A percentile compares a stretch with the other conserved stretches of the same genome.
Conservation (phyloP, 2,113 vertebrate genomes). For the Aleadryas rufinucha region DNA sequence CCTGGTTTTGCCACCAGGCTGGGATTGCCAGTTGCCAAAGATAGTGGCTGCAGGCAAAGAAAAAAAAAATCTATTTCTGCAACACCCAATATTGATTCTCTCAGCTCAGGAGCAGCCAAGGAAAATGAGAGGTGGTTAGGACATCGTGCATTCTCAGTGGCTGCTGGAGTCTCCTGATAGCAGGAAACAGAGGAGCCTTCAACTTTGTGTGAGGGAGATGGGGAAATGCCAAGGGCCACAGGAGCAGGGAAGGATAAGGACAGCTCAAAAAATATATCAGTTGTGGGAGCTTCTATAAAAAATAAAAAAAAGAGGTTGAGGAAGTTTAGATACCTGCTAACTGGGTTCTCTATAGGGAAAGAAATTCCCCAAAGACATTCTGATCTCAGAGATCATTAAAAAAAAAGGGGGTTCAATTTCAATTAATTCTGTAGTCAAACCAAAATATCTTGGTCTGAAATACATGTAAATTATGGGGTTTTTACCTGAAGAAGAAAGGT, state of each 20-base stretch:
- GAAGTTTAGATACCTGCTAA: background rate
- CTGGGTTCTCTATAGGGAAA: background rate
- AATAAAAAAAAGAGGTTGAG: background rate
- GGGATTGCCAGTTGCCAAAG: background rate
- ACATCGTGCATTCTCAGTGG: background rate
- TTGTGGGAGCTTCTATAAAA: background rate
- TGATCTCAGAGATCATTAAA: background rate
- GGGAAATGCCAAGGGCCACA: background rate
- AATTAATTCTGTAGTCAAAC: background rate
- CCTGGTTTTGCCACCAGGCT: background rate
- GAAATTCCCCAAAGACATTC: background rate
- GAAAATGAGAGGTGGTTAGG: background rate
- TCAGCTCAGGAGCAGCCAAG: background rate
- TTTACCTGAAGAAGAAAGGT: background rate
- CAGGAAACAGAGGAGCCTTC: slow-evolving; percentile 20
- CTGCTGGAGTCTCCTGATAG: background rate
- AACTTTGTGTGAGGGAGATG: background rate
- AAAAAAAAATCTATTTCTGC: background rate
- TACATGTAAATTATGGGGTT: accelerated
- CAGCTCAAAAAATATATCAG: background rate
- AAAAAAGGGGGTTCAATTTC: accelerated
- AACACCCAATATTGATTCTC: background rate
- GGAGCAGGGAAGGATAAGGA: background rate
- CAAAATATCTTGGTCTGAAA: background rate
- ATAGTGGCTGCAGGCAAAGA: background rate